Conservation (phyloP, 2,888 invertebrate genomes). For the Proisotoma minuta region DNA sequence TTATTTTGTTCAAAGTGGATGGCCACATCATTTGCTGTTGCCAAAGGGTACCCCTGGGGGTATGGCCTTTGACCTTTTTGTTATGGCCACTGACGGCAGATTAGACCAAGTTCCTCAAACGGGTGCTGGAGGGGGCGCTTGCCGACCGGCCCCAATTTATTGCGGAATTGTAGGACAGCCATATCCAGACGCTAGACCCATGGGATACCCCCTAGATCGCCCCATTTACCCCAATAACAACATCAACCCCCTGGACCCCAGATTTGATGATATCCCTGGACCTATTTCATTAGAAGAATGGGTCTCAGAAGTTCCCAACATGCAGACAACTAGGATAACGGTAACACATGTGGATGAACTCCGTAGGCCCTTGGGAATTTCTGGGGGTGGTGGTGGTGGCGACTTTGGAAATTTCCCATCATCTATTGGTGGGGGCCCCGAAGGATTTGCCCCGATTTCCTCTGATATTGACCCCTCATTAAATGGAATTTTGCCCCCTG, state of each 20-base stretch:
- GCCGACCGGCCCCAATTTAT: conserved; percentile 30
- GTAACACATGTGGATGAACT: conserved; percentile 7
- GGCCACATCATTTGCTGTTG: conserved; percentile 76
- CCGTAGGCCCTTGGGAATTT: background rate
- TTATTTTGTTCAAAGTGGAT: too few relatives aligned
- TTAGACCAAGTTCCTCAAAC: conserved; percentile 21
- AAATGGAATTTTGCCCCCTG: background rate
- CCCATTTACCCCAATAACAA: conserved; percentile 9
- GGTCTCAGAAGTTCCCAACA: conserved; percentile 28
- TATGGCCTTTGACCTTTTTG: conserved; percentile 28
- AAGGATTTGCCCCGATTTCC: background rate
- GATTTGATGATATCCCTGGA: conserved; percentile 23
- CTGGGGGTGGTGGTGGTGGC: background rate
- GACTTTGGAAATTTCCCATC: background rate
- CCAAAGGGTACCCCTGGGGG: conserved; percentile 68
- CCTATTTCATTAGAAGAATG: conserved; percentile 29
- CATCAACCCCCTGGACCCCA: conserved; percentile 12
- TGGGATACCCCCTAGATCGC: conserved; percentile 36
- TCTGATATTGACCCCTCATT: background rate
- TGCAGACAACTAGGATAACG: conserved; percentile 1
- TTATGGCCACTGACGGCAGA: conserved; percentile 27
- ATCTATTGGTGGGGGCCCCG: background rate
- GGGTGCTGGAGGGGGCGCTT: conserved; percentile 10
- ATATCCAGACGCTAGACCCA: conserved; percentile 37
- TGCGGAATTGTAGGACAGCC: conserved; percentile 25